Base-by-base conservation (phyloP, 2,888 invertebrate species). In the Pantelozetes paolii region DNA sequence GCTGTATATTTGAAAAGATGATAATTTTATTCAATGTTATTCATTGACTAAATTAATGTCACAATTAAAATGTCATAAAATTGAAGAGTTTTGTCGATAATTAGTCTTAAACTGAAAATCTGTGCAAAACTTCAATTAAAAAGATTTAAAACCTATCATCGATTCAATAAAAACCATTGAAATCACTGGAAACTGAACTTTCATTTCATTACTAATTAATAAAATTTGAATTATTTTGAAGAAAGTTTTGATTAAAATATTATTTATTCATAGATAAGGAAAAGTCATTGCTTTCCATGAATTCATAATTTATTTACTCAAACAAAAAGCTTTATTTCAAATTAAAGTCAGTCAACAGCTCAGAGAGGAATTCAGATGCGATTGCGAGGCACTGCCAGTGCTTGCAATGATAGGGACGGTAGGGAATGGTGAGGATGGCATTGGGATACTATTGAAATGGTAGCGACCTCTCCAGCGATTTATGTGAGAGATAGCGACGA, bases 391-490 rank as follows among this genome's bases (percentile, higher is more conserved):
- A 45, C 2, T 45, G 18, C 45, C 18, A 9, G 15, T 45, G 13
- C 15, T 45, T 13, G 50, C 13, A 18, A 45, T 45, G 50, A 50
- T 50, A 20, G n/a, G 20, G n/a, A 50, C 23, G 50, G n/a, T 50
- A 50, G 50, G 50, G 45, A n/a, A 11, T 20, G 54, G 20, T 18
- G 9, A 3, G 2, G 15, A 59, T 59, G 59, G 50, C 20, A 20
- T n/a, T 50, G 6, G 20, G 23, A 9, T 50, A 50, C 5, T 50
- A 50, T 13, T 50, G 50, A 20, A 15, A 59, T 59, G 13, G 64
- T 64, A 36, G 64, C 64, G 64, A 64, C 64, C 64, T 64, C 64
- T 64, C 36, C 28, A 64, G 64, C 64, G 64, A 36, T 64, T 64
- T 9, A 36, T 64, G 2, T 18, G 36, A 64, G 64, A 40, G 64